phyloP scores from a whole-genome alignment of 2,113 vertebrate species.

The Eulacestoma nigropectus region DNA sequence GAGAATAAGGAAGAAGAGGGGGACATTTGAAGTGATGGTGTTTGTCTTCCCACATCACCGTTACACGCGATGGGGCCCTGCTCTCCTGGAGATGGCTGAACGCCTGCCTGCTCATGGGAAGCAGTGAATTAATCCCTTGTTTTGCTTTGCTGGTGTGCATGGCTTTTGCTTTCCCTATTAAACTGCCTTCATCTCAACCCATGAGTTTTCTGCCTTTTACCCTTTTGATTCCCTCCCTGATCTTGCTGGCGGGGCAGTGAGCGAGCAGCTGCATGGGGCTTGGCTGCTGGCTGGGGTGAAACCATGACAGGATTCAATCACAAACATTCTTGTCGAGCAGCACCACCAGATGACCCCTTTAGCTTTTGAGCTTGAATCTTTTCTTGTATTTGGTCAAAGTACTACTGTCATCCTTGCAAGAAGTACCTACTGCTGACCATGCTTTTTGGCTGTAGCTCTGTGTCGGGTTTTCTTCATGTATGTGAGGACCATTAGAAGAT shows the following conservation, averaged over 20 bases:
- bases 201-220: neutral
- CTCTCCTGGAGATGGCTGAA: neutral
- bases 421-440: neutral
- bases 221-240: neutral
- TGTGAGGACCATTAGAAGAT: neutral
- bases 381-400: neutral
- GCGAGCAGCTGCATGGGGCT: accelerated
- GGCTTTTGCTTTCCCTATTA: neutral
- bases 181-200: neutral
- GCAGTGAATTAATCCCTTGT: neutral
- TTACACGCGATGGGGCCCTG: accelerated
- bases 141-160: neutral
- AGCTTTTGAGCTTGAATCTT: neutral
- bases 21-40: neutral
- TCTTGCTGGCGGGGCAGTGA: neutral
- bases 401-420: neutral
- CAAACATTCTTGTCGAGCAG: neutral
- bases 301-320: neutral
- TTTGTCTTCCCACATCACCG: accelerated
- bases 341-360: neutral
- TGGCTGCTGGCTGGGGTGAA: neutral
- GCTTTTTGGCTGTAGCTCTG: neutral
- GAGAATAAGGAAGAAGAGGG: neutral
- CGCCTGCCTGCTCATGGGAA: neutral
- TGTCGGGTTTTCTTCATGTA: neutral